phyloP scores from a whole-genome alignment of 2,113 vertebrate genomes.

The Catharus bicknelli region DNA sequence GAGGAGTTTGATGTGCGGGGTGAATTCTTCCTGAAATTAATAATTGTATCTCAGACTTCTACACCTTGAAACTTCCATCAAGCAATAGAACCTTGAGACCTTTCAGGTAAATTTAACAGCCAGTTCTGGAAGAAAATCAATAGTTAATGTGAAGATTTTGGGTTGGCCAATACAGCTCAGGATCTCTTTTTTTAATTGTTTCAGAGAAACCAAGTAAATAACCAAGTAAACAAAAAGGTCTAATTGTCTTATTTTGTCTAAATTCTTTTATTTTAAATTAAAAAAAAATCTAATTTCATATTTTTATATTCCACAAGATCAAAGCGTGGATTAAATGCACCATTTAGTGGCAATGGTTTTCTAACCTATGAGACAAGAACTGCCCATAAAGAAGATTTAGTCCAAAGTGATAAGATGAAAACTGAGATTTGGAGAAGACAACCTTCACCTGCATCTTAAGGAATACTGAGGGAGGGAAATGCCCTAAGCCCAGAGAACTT shows the following conservation, averaged over 20 bases:
- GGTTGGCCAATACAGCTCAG: accelerated
- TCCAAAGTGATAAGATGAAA: not conserved
- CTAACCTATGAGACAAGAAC: not conserved
- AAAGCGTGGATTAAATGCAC: not conserved
- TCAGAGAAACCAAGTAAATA: not conserved
- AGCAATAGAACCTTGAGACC: not conserved
- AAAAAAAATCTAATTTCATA: not conserved
- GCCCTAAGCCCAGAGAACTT: not conserved
- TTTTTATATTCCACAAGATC: not conserved
- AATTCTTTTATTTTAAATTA: not conserved
- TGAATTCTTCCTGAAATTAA: not conserved
- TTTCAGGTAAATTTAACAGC: not conserved
- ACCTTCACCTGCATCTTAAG: accelerated
- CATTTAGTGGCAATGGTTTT: not conserved
- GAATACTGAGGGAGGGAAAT: not conserved
- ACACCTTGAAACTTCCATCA: not conserved
- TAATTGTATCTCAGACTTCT: not conserved
- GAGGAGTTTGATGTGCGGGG: not conserved
- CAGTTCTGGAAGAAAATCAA: not conserved
- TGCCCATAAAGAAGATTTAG: not conserved
- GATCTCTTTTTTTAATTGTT: not conserved
- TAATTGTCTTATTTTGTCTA: not conserved
- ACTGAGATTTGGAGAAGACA: not conserved
- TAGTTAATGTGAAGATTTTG: not conserved
- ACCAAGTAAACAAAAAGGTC: accelerated